These are phyloP conservation scores for Aproaerema taeniolella DNA, from an alignment of 2,888 invertebrate species.

Conservation along the genomic window DNA sequence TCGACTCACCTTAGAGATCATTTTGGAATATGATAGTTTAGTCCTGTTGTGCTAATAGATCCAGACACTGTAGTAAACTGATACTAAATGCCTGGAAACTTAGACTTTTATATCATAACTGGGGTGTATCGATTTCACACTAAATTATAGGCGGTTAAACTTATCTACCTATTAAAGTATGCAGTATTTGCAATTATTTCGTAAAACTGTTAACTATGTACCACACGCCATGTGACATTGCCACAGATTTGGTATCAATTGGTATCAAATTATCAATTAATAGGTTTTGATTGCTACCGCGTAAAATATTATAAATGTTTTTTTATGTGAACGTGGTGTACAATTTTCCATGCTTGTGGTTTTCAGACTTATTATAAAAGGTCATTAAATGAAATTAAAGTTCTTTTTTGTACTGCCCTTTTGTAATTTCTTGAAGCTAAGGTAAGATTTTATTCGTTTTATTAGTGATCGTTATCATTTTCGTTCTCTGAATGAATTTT, in stretches of 20 bases:
- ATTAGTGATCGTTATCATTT: no score
- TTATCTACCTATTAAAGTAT: conserved; percentile 8
- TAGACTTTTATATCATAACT: conserved; percentile 8
- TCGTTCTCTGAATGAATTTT: no score
- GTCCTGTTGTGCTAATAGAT: neutral
- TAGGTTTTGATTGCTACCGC: neutral
- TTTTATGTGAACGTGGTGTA: neutral
- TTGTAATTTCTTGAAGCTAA: no score
- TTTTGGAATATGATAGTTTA: no score
- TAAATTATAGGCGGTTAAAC: conserved; percentile 8
- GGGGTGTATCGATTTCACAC: conserved; percentile 7
- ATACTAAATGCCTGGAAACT: conserved; percentile 1
- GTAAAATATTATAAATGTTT: neutral
- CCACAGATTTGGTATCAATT: conserved; percentile 1
- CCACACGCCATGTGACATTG: neutral
- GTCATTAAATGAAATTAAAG: no score
- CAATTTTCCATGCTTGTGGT: neutral
- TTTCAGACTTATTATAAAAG: no score
- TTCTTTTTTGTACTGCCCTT: no score
- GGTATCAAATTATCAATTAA: no score
- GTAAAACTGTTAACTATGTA: conserved; percentile 1
- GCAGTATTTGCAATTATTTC: conserved; percentile 11
- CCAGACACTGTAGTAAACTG: conserved; percentile 4
- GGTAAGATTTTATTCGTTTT: no score
- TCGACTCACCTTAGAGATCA: conserved; percentile 8